Evolutionary conservation across 2,888 invertebrate genomes (phyloP).

Genomic region (Erebia aethiops): DNA sequence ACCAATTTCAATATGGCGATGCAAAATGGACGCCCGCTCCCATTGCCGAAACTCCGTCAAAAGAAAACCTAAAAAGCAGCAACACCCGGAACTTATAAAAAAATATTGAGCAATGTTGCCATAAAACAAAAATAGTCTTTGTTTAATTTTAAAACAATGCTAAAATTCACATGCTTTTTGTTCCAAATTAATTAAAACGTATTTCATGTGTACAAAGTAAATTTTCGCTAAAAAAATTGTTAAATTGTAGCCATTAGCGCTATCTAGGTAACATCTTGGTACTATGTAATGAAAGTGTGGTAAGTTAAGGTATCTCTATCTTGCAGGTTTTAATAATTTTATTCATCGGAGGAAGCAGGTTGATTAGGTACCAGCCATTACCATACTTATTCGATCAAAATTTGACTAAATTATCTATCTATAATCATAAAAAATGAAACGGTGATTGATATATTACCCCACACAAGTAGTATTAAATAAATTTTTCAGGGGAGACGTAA

Average conservation of each 20-base stretch:
- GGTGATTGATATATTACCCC: no score
- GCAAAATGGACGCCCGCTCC: conserved; percentile 81
- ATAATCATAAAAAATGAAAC: no score
- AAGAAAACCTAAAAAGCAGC: conserved; percentile 52
- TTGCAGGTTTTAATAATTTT: neutral
- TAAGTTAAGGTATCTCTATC: neutral
- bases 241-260: neutral
- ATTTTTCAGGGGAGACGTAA: no score
- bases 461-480: no score
- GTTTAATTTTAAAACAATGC: neutral
- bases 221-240: neutral
- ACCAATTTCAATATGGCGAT: conserved; percentile 84
- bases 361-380: neutral
- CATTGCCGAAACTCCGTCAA: conserved; percentile 45
- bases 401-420: no score
- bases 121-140: conserved; percentile 43
- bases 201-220: neutral
- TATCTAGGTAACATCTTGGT: neutral
- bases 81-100: conserved; percentile 32
- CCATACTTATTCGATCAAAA: no score
- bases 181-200: neutral
- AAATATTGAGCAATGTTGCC: conserved; percentile 47
- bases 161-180: neutral
- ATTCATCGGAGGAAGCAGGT: neutral
- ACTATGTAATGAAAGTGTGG: neutral